Evolutionary conservation across 2,113 vertebrate genomes (phyloP), one percentile per base, ranked within the genome.

Genomic region (Chaetodon trifascialis): DNA sequence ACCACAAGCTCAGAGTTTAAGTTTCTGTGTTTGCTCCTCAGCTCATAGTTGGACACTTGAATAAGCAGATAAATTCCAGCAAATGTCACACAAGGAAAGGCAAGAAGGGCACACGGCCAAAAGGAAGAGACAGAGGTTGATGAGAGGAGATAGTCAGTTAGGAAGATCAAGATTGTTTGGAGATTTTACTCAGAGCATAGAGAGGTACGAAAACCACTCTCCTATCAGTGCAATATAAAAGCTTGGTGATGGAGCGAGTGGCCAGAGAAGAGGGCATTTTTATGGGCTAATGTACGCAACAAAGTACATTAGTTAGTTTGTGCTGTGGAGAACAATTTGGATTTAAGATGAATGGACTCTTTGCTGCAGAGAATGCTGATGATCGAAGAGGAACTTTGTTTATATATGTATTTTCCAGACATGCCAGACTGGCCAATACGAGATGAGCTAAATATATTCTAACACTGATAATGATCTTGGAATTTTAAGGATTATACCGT

Each of bases 171-270:
- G 73, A 81, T 83, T 79, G 80, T 74, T 80, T 82, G n/a, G 2
- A 86, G 77, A 82, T 83, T 85, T 73, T 59, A 46, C 25, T 9
- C 40, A 42, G 9, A 9, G 40, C 40, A 42, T 42, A 56, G 52
- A 80, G 34, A 79, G 23, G 4, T 52, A 72, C 19, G 23, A 36
- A 73, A 83, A 85, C 30, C 17, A 42, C 55, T 71, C 23, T 65
- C 44, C 10, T 68, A 75, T 88, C 71, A 56, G 46, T 12, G 23
- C 9, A 36, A 75, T 83, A 73, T 63, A 56, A 89, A 83, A 75
- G 69, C 73, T 47, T 54, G 4, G 42, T 51, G 69, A 85, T 59
- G 25, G 77, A 76, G 60, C 19, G 21, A 73, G 73, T 73, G 60
- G 40, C 60, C 19, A 12, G 63, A 73, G 60, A 80, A 55, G 49